Percentiles rank a stretch among this genome's conserved stretches.
These are phyloP conservation scores for Selene dorsalis DNA, from an alignment of 2,797 vertebrate species.

Conservation along the genomic window DNA sequence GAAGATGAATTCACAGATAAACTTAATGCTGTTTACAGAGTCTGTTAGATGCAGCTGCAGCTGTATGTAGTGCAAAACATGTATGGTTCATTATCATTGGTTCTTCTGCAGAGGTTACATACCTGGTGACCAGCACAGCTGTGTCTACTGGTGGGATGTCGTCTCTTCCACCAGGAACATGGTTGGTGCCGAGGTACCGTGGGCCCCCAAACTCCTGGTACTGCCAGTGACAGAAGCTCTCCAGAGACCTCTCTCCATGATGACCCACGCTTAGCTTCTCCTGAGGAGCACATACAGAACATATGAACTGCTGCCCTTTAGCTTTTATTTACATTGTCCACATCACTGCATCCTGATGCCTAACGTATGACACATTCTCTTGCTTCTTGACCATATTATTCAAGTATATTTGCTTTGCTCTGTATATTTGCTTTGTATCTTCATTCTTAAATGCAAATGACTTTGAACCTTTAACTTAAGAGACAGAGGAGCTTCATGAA, in stretches of 20 bases:
- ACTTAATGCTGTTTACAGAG: no score
- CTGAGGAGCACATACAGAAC: conserved; percentile 73
- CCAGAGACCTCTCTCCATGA: conserved; percentile 94
- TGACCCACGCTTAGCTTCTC: conserved; percentile 91
- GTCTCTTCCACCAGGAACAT: conserved; percentile 91
- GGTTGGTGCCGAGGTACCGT: conserved; percentile 92
- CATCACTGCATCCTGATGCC: neutral
- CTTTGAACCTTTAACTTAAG: neutral
- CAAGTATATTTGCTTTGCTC: neutral
- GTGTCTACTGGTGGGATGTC: conserved; percentile 91
- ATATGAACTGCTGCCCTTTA: neutral
- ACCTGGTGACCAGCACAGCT: conserved; percentile 97
- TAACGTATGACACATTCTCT: neutral
- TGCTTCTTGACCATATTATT: neutral
- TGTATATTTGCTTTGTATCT: no score
- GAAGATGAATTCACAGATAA: no score
- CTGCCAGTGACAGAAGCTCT: conserved; percentile 98
- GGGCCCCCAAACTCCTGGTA: conserved; percentile 91
- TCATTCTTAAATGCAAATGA: neutral
- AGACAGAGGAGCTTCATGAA: neutral
- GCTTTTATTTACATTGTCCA: neutral
- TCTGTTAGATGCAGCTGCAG: no score
- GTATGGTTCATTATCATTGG: neutral
- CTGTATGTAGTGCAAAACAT: no score
- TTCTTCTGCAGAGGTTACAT: conserved; percentile 32